Conservation (phyloP, 2,888 invertebrate species). For the Trichogramma dendrolimi region DNA sequence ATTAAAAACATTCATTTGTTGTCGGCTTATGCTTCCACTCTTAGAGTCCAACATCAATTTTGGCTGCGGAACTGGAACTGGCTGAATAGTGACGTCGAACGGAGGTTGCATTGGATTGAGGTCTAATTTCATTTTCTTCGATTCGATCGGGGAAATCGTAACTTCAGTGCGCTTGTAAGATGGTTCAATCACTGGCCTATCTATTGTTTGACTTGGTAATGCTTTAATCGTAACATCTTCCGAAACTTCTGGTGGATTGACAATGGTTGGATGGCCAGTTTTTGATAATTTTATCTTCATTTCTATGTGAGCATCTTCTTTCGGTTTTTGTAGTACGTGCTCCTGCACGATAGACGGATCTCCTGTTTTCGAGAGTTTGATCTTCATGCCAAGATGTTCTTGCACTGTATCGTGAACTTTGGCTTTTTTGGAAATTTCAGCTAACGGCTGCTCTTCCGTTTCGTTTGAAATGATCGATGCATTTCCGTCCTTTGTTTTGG, state of each 20-base stretch:
- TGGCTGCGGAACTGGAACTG: slow-evolving; percentile 35
- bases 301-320: slow-evolving; percentile 40
- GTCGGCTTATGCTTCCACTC: slow-evolving; percentile 37
- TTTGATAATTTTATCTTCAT: slow-evolving; percentile 48
- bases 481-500: slow-evolving; percentile 19
- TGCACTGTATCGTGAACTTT: slow-evolving; percentile 35
- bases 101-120: slow-evolving; percentile 43
- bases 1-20: slow-evolving; percentile 46
- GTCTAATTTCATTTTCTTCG: slow-evolving; percentile 46
- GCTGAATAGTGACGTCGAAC: slow-evolving; percentile 48
- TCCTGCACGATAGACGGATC: slow-evolving; percentile 41
- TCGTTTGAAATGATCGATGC: slow-evolving; percentile 17
- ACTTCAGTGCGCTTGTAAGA: slow-evolving; percentile 44
- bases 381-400: slow-evolving; percentile 48
- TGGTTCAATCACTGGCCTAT: slow-evolving; percentile 27
- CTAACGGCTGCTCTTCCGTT: slow-evolving; percentile 10
- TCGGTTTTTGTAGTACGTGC: slow-evolving; percentile 25
- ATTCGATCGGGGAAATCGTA: slow-evolving; percentile 43
- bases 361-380: slow-evolving; percentile 47
- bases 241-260: slow-evolving; percentile 37
- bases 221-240: slow-evolving; percentile 44
- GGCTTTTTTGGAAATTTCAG: slow-evolving; percentile 7
- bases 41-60: slow-evolving; percentile 38
- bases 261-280: slow-evolving; percentile 47
- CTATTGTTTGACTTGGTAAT: slow-evolving; percentile 34